A percentile compares a stretch with the other conserved stretches of the same genome.
These are phyloP conservation scores for Cryptus viduatorius DNA, from an alignment of 2,888 invertebrate species.

Conservation along the genomic window DNA sequence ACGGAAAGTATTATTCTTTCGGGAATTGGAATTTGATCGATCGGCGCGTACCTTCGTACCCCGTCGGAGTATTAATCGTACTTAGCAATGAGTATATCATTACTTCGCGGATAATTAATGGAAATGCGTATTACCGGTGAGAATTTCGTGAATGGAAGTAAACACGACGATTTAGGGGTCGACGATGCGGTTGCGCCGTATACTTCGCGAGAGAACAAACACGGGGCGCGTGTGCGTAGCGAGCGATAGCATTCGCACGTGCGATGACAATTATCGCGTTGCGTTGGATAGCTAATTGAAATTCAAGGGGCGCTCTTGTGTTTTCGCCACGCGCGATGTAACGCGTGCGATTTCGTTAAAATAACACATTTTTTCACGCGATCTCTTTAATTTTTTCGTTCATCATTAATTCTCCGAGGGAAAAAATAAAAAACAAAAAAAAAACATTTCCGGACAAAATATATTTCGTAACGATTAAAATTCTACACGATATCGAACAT, in stretches of 20 bases:
- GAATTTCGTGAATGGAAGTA: constrained; percentile 22
- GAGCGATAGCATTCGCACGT: background rate
- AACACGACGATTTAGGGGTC: background rate
- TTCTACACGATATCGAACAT: background rate
- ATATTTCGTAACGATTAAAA: background rate
- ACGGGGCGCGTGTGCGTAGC: background rate
- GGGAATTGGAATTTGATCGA: background rate
- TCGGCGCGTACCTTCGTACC: background rate
- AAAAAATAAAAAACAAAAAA: no score
- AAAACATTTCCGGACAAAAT: no score
- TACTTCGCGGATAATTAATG: constrained; percentile 23
- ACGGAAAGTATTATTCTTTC: background rate
- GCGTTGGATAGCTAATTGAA: constrained; percentile 10
- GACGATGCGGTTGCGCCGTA: constrained; percentile 15
- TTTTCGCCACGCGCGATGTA: background rate
- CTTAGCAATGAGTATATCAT: constrained; percentile 18
- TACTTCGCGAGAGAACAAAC: background rate
- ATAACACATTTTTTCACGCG: no score
- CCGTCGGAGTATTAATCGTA: background rate
- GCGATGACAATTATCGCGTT: constrained; percentile 12
- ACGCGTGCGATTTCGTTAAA: background rate
- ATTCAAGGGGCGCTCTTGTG: constrained; percentile 19
- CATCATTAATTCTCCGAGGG: no score
- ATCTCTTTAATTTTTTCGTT: no score
- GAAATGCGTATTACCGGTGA: background rate